Base-by-base conservation (phyloP, 2,888 invertebrate genomes). In the Tetropium fuscum region DNA sequence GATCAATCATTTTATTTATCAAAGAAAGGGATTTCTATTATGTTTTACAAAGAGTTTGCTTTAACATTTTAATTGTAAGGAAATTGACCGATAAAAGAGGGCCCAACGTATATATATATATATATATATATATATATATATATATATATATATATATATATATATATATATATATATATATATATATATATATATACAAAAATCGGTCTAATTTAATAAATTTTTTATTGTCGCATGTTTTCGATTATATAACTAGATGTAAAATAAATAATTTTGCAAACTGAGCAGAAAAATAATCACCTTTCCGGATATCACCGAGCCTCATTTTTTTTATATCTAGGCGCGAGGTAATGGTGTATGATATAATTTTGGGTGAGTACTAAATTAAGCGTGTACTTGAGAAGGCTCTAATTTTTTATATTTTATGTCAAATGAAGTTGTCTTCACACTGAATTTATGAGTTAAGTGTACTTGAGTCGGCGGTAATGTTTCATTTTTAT, bases 1-100 rank as follows among this genome's bases (percentile, higher is more conserved):
- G 71, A 71, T 71, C 71, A 71, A 70, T 71, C 69, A 66, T 63
- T 63, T 55, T 58, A 58, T 66, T 63, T 60, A 65, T 67, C 68
- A 71, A 71, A 68, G 71, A 64, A 60, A 60, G 48, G 22, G 60
- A 66, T 68, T 70, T 64, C 69, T 66, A 71, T 71, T 69, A 66
- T 53, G 51, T 54, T 51, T 27, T 58, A 63, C 64, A 69, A 69
- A 66, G 66, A 57, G 60, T 60, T 66, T 64, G 66, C 60, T 60
- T 57, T 58, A 40, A 30, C 47, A 57, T 63, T 69, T 68, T 71
- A 67, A 69, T 68, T 68, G 55, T 59, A 58, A 55, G 58, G 53
- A 64, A 69, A 67, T 64, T 62, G 66, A 60, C 58, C 53, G 58
- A 16, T 15, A 44, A 66, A 58, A 48, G 56, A 41, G 22, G 11